A percentile compares a stretch with the other conserved stretches of the same genome.
Conservation (phyloP, 2,888 invertebrate species). For the Agriopis aurantiaria region DNA sequence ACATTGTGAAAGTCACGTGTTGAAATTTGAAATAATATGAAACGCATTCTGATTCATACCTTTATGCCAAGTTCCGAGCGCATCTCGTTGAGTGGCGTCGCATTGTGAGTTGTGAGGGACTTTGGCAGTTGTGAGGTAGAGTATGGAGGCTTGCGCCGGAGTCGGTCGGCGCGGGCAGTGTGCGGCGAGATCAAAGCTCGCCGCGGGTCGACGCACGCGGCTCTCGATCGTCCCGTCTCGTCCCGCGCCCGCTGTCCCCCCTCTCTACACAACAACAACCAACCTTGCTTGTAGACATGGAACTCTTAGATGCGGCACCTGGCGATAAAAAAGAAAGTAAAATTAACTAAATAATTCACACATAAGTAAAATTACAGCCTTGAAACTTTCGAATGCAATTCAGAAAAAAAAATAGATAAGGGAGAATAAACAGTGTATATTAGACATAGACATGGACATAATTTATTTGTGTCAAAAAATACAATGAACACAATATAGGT, state of each 20-base stretch:
- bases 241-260: conserved; percentile 55
- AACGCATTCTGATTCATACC: conserved; percentile 11
- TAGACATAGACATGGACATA: too few relatives aligned
- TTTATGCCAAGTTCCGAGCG: conserved; percentile 11
- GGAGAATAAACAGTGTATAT: too few relatives aligned
- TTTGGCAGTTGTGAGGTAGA: conserved; percentile 24
- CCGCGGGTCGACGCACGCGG: conserved; percentile 83
- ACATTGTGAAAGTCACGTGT: too few relatives aligned
- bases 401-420: too few relatives aligned
- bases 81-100: conserved; percentile 20
- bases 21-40: neutral
- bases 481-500: too few relatives aligned
- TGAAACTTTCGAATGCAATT: neutral
- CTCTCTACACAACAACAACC: conserved; percentile 57
- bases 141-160: conserved; percentile 41
- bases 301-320: conserved; percentile 41
- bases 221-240: conserved; percentile 63
- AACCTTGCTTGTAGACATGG: conserved; percentile 44
- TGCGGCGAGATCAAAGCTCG: conserved; percentile 76
- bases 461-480: too few relatives aligned
- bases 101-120: conserved; percentile 25
- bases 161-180: conserved; percentile 43
- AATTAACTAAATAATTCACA: too few relatives aligned
- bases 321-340: neutral
- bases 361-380: neutral